Base-by-base conservation (phyloP, 2,797 vertebrate species). In the Chlorospingus flavigularis region DNA sequence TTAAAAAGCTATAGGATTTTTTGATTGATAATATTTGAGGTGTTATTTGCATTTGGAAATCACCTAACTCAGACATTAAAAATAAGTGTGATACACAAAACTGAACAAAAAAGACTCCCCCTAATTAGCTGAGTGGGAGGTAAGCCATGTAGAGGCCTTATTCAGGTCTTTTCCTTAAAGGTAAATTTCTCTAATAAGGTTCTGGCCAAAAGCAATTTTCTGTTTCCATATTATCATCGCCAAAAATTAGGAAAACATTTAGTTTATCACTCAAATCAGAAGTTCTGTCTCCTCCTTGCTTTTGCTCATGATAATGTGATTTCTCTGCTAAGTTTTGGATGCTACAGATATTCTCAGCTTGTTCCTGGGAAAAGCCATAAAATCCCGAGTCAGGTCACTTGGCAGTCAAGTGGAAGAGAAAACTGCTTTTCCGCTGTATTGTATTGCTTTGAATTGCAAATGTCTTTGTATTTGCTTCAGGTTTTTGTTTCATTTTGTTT, bases 361-460 rank as follows among this genome's bases (percentile, higher is more conserved):
- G 37, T 93, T 94, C 78, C 68, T 88, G 82, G 81, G 84, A 91
- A 95, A 88, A 90, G 63, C 89, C 76, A 55, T 95, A 90, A 91
- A 96, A 83, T 74, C 66, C 86, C 39, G 74, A 94, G 91, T 95
- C 96, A 90, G 87, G 89, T 95, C 91, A 92, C 89, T 96, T 91
- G 89, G 91, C 94, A 96, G 93, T 94, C 95, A 88, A 95, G 85
- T 91, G 91, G 83, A 95, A 87, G 91, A 88, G 71, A 90, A 92
- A 94, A 93, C 72, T 95, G 71, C 75, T 95, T 94, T 94, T 92
- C 82, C 1, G 19, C 83, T 94, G 43, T 87, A 92, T 91, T 89
- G 73, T 92, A 79, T 93, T 94, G 85, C 71, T 95, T 93, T 93
- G 88, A 96, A 91, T 93, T 96, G 91, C 86, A 95, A 95, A 96